Percentiles rank a stretch among this genome's conserved stretches.
phyloP scores from a whole-genome alignment of 2,113 vertebrate genomes.

The Sterna hirundo region DNA sequence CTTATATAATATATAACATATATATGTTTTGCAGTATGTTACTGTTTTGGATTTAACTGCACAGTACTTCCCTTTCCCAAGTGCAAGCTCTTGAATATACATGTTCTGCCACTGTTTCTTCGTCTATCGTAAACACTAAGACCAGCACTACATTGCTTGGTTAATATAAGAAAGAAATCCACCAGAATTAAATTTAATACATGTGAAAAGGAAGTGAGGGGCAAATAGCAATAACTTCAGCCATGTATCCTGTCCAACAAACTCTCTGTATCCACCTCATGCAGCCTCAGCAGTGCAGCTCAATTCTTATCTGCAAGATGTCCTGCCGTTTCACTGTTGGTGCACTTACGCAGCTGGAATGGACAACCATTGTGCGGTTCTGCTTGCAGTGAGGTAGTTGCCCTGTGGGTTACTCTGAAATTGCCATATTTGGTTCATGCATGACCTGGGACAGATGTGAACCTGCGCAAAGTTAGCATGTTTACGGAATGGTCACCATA shows the following conservation, averaged over 20 bases:
- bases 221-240: conserved; percentile 54
- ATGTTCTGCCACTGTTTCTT: not conserved
- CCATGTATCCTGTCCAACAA: not conserved
- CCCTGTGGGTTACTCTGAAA: not conserved
- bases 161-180: not conserved
- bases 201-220: not conserved
- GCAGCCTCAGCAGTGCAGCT: not conserved
- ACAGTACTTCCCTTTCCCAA: not conserved
- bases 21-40: not conserved
- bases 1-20: not conserved
- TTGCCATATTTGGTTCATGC: not conserved
- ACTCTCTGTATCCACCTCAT: not conserved
- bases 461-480: not conserved
- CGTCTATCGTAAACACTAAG: not conserved
- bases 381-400: not conserved
- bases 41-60: not conserved
- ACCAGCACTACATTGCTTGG: not conserved
- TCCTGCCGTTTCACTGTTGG: not conserved
- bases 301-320: not conserved
- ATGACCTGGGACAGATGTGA: not conserved
- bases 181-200: not conserved
- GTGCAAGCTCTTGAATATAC: not conserved
- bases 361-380: fast-evolving
- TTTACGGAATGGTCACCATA: not conserved
- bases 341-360: not conserved